Evolutionary conservation across 2,888 invertebrate genomes (phyloP), one percentile per base, ranked within the genome.

Genomic region (Drosophila mimetica): DNA sequence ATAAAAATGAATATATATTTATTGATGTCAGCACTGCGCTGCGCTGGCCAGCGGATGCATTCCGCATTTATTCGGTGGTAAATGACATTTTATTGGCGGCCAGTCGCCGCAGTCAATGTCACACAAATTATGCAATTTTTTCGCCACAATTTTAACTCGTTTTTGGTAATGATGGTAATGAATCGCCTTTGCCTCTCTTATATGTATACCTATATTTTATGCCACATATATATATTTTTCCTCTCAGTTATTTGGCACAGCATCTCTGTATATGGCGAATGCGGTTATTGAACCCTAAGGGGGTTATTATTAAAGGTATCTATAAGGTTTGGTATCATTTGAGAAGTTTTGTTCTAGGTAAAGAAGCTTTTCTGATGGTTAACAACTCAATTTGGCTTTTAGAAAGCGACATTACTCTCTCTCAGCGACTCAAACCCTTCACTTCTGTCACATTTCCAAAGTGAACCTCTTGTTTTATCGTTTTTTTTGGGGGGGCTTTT

Each of bases 111-210:
- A 70, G 71, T 72, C 72, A 73, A 89, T 76, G 86, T 89, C 89
- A 79, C 83, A 79, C 77, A 89, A 84, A 84, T 89, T 84, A 89
- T 84, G 88, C 84, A 89, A 84, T 84, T 84, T 84, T 89, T 84
- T 88, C 88, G 69, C 86, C 82, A 69, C 77, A 86, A 81, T 88
- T 81, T 88, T 74, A 86, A 81, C 81, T 88, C 77, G 87, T 82
- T 70, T 81, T 86, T 78, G 82, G 88, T 87, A 44, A 60, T 74
- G 77, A 74, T 82, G 88, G 86, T 83, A 88, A 82, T 82, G 87
- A 88, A 86, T 87, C 87, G 83, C 64, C 79, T 76, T 52, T 41
- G 39, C 44, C 39, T 44, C 36, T 37, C 25, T 42, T 37, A 13
- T 53, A n/a, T 54, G n/a, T n/a, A n/a, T n/a, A n/a, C n/a, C n/a